Conservation (phyloP, 53 echinoderm and acorn worm species). For the Patiria pectinifera region DNA sequence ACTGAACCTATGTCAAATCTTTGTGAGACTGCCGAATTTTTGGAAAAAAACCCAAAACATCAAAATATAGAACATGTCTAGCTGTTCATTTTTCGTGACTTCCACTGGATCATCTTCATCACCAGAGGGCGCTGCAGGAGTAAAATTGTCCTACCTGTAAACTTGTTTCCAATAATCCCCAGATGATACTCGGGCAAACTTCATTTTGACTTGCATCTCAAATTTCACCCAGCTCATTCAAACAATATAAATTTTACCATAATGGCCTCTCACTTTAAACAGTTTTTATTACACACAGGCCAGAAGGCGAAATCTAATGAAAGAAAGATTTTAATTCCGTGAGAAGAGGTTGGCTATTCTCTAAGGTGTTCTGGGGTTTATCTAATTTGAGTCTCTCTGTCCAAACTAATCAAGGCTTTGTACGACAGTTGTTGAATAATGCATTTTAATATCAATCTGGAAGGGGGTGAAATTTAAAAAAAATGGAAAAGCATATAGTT, state of each 20-base stretch:
- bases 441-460: too few species aligned
- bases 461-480: too few species aligned
- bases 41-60: too few species aligned
- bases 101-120: too few species aligned
- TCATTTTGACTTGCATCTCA: background rate
- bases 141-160: background rate
- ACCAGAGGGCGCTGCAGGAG: background rate
- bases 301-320: background rate
- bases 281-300: background rate
- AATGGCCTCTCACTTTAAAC: background rate
- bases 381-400: background rate
- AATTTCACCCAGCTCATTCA: background rate
- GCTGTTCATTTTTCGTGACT: too few species aligned
- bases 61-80: too few species aligned
- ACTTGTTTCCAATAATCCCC: background rate
- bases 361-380: background rate
- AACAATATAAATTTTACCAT: too few species aligned
- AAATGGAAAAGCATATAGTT: too few species aligned
- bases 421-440: too few species aligned
- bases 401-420: too few species aligned
- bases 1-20: too few species aligned
- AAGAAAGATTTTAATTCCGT: background rate
- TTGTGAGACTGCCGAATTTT: too few species aligned
- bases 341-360: background rate
- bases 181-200: background rate